A percentile compares a stretch with the other conserved stretches of the same genome.
phyloP scores from a whole-genome alignment of 2,797 vertebrate genomes.

The Crenichthys baileyi region DNA sequence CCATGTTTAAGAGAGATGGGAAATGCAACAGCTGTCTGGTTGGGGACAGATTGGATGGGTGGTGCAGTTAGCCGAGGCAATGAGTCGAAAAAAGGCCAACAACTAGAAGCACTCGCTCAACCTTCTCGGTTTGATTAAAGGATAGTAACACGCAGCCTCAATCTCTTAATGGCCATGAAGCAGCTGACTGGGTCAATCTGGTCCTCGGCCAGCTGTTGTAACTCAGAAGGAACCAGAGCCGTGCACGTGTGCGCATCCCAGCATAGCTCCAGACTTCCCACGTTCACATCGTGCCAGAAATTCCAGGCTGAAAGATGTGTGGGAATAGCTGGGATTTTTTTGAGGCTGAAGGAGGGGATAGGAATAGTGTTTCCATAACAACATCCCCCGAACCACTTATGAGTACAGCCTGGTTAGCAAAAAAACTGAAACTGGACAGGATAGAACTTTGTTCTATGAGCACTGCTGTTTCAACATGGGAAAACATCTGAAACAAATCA shows the following conservation, averaged over 20 bases:
- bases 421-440: background rate
- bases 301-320: constrained; percentile 68
- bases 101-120: constrained; percentile 19
- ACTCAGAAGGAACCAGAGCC: constrained; percentile 66
- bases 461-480: background rate
- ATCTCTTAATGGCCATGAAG: constrained; percentile 57
- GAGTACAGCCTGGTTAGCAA: constrained; percentile 14
- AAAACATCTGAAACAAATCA: constrained; percentile 22
- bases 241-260: constrained; percentile 41
- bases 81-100: constrained; percentile 46
- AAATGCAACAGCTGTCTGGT: constrained; percentile 71
- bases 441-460: background rate
- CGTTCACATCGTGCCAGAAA: constrained; percentile 64
- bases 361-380: constrained; percentile 53
- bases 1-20: constrained; percentile 8
- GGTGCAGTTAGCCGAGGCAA: constrained; percentile 35
- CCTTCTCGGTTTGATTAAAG: constrained; percentile 50
- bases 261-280: constrained; percentile 59
- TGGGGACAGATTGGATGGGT: constrained; percentile 58
- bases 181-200: constrained; percentile 58
- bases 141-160: constrained; percentile 38
- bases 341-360: constrained; percentile 56
- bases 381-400: constrained; percentile 48
- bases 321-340: constrained; percentile 70
- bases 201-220: constrained; percentile 65